Evolutionary conservation across 1,140 invertebrate genomes (phyloP).

Genomic region (Onthophagus taurus): DNA sequence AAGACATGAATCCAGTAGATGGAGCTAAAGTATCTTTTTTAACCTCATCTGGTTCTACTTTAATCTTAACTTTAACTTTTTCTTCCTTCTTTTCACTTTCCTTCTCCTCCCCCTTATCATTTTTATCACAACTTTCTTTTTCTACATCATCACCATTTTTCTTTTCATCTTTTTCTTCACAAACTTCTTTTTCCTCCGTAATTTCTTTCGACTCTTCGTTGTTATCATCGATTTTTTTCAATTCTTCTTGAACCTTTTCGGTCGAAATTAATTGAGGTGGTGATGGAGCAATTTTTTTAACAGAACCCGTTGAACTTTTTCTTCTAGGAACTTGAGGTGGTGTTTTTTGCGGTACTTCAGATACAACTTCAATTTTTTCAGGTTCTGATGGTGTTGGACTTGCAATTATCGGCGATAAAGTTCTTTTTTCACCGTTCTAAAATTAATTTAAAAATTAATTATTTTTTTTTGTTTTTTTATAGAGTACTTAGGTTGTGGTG

Average conservation of each 20-base stretch:
- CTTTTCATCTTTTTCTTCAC: neutral
- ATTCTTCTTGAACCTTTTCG: slow-evolving; percentile 10
- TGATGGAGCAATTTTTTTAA: slow-evolving; percentile 16
- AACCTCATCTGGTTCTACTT: neutral
- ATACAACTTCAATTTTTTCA: neutral
- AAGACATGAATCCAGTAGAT: neutral
- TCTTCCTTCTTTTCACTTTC: slow-evolving; percentile 10
- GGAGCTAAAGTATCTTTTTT: slow-evolving; percentile 1
- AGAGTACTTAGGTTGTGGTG: no score
- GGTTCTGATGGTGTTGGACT: slow-evolving; percentile 4
- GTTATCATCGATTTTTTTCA: neutral
- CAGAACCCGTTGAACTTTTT: slow-evolving; percentile 13
- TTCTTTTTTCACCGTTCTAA: slow-evolving; percentile 6
- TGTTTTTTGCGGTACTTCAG: neutral
- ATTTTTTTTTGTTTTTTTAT: no score
- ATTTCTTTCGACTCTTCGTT: slow-evolving; percentile 1
- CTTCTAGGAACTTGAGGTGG: slow-evolving; percentile 3
- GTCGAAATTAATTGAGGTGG: neutral
- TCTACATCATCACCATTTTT: neutral
- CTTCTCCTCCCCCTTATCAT: neutral
- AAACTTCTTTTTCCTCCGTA: slow-evolving; percentile 13
- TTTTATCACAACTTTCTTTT: slow-evolving; percentile 13
- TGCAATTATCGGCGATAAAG: slow-evolving; percentile 5
- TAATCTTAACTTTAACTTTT: slow-evolving; percentile 11
- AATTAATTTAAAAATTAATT: neutral